A percentile compares a stretch with the other conserved stretches of the same genome.
Evolutionary conservation across 2,888 invertebrate genomes (phyloP).

Genomic region (Automeris io): DNA sequence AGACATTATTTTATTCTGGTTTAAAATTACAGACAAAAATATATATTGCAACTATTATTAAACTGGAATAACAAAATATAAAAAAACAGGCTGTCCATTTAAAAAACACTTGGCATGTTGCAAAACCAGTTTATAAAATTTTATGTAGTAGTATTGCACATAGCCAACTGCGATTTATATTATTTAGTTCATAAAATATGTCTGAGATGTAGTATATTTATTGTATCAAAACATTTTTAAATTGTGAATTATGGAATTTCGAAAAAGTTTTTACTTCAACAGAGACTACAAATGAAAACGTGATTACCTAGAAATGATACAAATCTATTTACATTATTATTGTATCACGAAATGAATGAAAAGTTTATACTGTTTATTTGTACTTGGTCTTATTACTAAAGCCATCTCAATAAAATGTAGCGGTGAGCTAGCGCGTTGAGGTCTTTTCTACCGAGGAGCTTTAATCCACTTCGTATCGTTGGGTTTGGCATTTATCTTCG

Average conservation of each 20-base stretch:
- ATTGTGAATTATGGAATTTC: no score
- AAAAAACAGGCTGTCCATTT: conserved; percentile 21
- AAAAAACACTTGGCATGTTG: conserved; percentile 32
- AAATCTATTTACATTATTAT: no score
- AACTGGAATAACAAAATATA: conserved; percentile 17
- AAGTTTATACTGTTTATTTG: no score
- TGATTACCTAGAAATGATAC: no score
- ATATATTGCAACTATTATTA: background rate
- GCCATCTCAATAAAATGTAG: background rate
- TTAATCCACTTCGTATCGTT: conserved; percentile 18
- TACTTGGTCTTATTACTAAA: background rate
- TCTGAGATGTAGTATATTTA: background rate
- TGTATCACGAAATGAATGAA: no score
- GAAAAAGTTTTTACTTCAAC: no score
- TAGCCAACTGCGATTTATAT: conserved; percentile 23
- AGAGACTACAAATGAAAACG: no score
- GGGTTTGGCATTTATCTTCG: conserved; percentile 21
- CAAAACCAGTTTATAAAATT: conserved; percentile 32
- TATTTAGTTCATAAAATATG: conserved; percentile 13
- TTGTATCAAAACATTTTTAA: no score
- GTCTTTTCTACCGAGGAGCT: conserved; percentile 32
- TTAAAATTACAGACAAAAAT: background rate
- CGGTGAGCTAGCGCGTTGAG: conserved; percentile 33
- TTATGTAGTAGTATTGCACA: conserved; percentile 30
- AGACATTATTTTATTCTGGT: no score